phyloP scores from a whole-genome alignment of 2,113 vertebrate species.

The Platycercus adscitus region DNA sequence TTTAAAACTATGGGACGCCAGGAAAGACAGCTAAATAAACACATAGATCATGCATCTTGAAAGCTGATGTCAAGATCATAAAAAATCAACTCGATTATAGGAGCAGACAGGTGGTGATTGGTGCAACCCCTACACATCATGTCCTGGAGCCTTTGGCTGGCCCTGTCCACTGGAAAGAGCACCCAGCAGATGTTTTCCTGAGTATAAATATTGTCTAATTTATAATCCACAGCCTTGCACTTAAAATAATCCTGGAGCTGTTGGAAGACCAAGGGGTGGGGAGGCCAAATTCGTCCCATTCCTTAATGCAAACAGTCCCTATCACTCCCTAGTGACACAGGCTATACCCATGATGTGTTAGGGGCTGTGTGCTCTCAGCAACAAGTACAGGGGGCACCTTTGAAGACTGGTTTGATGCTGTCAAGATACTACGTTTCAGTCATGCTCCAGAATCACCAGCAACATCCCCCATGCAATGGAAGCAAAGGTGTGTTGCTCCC shows the following conservation, averaged over 20 bases:
- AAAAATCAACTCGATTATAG: conserved; percentile 77
- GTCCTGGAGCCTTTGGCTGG: conserved; percentile 73
- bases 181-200: conserved; percentile 75
- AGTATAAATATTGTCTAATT: conserved; percentile 71
- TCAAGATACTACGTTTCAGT: background rate
- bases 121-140: conserved; percentile 61
- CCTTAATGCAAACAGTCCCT: background rate
- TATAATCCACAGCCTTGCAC: conserved; percentile 57
- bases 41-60: conserved; percentile 76
- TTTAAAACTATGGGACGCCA: conserved; percentile 70
- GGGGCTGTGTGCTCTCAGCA: background rate
- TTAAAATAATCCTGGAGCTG: conserved; percentile 50
- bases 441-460: background rate
- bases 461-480: background rate
- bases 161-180: conserved; percentile 70
- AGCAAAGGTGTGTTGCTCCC: background rate
- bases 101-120: conserved; percentile 78
- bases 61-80: conserved; percentile 75
- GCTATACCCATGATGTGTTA: background rate
- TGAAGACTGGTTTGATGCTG: background rate
- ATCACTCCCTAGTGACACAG: background rate
- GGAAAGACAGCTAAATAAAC: conserved; percentile 77
- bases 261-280: background rate
- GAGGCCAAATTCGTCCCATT: conserved; percentile 31
- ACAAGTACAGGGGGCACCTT: background rate